Base-by-base conservation (phyloP, 2,113 vertebrate species). In the Oryzias javanicus region DNA sequence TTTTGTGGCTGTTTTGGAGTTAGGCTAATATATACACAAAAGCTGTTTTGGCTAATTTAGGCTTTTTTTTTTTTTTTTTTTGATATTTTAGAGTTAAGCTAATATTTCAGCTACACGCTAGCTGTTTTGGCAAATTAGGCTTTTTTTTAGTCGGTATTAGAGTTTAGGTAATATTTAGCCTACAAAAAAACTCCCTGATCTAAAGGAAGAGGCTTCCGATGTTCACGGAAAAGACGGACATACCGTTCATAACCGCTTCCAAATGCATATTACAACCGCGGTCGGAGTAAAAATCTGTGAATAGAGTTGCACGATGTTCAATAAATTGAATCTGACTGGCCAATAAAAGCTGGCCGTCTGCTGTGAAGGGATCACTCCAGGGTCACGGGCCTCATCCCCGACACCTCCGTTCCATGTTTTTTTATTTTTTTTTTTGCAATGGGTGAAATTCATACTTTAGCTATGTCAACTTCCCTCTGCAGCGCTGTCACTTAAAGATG, bases 381-480 rank as follows among this genome's bases (percentile, higher is more conserved):
- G 86, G 80, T 89, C 80, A 86, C 49, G 70, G 76, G 61, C 55
- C 61, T 57, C 54, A 69, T 66, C 76, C 70, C 72, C 79, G 74
- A 83, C 89, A 77, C 67, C 74, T 65, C 13, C 69, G 83, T 82
- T 79, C 74, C 17, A 20, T 86, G 81, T 84, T 89, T 90, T 89
- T n/a, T n/a, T n/a, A n/a, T n/a, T n/a, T n/a, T n/a, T n/a, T n/a
- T n/a, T n/a, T 65, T 51, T 80, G 77, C 10, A 90, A 70, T 45
- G 68, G 48, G 76, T 89, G 83, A 89, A 88, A 89, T 84, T 89
- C 69, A 89, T 83, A 84, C 84, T 86, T 76, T 59, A 74, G 79
- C 87, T 83, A 81, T 81, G 88, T 91, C 85, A 89, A 82, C 84
- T 88, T 86, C 81, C 78, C 79, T 80, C 81, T 68, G 64, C 80